These are phyloP conservation scores for Luscinia luscinia DNA, from an alignment of 2,797 vertebrate species.

Conservation along the genomic window DNA sequence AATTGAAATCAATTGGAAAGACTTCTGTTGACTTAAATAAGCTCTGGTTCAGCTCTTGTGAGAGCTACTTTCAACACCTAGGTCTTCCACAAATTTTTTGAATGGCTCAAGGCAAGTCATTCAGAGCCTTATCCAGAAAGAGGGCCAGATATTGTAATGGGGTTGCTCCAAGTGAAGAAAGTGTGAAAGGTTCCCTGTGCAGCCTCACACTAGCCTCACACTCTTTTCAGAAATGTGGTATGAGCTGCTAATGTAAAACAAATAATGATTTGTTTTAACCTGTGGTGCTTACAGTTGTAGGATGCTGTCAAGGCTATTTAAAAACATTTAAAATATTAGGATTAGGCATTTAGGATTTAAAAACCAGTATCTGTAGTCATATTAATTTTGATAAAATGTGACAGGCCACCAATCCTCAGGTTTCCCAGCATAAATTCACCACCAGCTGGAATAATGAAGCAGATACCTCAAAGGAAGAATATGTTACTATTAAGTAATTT, in stretches of 20 bases:
- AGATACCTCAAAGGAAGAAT: background rate
- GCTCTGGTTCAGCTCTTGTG: background rate
- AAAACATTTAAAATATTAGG: background rate
- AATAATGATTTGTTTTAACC: background rate
- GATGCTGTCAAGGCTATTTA: background rate
- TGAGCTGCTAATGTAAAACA: background rate
- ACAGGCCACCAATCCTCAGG: background rate
- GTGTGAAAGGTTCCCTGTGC: background rate
- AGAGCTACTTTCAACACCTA: background rate
- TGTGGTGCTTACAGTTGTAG: background rate
- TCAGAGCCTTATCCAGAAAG: background rate
- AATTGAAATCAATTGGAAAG: constrained; percentile 55
- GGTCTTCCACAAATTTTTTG: background rate
- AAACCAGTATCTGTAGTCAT: background rate
- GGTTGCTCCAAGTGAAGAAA: background rate
- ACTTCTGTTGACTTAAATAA: constrained; percentile 41
- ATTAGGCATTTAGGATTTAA: background rate
- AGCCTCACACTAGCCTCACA: background rate
- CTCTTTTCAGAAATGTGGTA: background rate
- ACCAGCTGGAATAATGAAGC: background rate
- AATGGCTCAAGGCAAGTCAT: background rate
- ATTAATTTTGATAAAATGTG: background rate
- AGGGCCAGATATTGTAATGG: background rate
- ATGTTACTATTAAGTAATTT: background rate
- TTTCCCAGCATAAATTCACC: background rate